Conservation (phyloP, 2,113 vertebrate species). For the Trichomycterus rosablanca region DNA sequence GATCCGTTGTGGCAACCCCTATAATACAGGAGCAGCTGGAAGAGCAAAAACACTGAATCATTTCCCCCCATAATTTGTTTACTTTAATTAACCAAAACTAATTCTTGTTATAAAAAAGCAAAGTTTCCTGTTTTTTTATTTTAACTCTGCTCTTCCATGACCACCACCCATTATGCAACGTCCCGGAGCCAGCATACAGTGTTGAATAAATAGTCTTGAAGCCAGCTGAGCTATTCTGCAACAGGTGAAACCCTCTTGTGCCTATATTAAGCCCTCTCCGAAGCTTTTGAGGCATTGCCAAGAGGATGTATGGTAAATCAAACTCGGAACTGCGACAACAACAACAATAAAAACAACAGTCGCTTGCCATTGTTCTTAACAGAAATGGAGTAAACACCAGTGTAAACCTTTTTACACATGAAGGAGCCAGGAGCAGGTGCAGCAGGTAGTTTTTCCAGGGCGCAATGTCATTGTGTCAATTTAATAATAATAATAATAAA, state of each 20-base stretch:
- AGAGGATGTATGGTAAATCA: conserved; percentile 32
- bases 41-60: too few relatives aligned
- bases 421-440: too few relatives aligned
- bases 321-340: conserved; percentile 28
- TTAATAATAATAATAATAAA: too few relatives aligned
- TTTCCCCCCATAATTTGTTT: too few relatives aligned
- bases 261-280: conserved; percentile 31
- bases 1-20: too few relatives aligned
- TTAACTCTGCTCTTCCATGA: too few relatives aligned
- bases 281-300: conserved; percentile 37
- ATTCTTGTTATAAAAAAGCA: too few relatives aligned
- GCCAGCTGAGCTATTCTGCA: conserved; percentile 38
- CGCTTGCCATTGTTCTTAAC: conserved; percentile 14
- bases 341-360: conserved; percentile 21
- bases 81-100: too few relatives aligned
- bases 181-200: conserved; percentile 15
- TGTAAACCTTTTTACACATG: background rate
- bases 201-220: conserved; percentile 26
- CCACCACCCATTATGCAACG: conserved; percentile 19
- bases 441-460: too few relatives aligned
- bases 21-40: too few relatives aligned
- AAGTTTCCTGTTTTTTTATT: too few relatives aligned
- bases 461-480: too few relatives aligned
- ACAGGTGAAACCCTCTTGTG: conserved; percentile 45
- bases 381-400: background rate